These are phyloP conservation scores for Laothoe populi DNA, from an alignment of 2,888 invertebrate genomes.

Conservation along the genomic window DNA sequence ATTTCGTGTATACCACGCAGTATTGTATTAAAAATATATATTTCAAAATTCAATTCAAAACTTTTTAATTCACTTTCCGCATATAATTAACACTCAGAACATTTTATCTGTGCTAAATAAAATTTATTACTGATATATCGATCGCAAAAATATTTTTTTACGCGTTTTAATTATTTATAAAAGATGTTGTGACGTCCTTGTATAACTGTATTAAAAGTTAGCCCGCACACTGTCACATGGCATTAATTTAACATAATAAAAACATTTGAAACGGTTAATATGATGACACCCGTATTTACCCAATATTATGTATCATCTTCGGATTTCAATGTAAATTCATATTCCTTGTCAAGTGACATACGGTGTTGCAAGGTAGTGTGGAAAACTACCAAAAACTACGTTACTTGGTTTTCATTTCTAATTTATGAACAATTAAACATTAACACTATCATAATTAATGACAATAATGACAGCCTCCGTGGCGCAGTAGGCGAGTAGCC, in stretches of 20 bases:
- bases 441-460: no score
- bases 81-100: neutral
- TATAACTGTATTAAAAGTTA: slow-evolving; percentile 32
- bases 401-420: no score
- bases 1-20: neutral
- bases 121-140: slow-evolving; percentile 2
- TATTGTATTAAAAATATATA: neutral
- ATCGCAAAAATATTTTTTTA: slow-evolving; percentile 1
- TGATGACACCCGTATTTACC: slow-evolving; percentile 27
- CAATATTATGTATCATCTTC: slow-evolving; percentile 8
- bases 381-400: neutral
- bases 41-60: neutral
- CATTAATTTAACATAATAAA: slow-evolving; percentile 49
- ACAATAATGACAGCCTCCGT: no score
- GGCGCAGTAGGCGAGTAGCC: no score
- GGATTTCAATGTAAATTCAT: neutral
- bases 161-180: slow-evolving; percentile 27
- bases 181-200: slow-evolving; percentile 8
- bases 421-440: no score
- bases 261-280: slow-evolving; percentile 52
- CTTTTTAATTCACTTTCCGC: neutral
- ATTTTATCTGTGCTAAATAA: neutral
- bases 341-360: neutral
- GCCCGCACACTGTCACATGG: slow-evolving; percentile 56
- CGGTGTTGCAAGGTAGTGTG: neutral